Evolutionary conservation across 1,140 invertebrate genomes (phyloP).

Genomic region (Drosophila murphyi): DNA sequence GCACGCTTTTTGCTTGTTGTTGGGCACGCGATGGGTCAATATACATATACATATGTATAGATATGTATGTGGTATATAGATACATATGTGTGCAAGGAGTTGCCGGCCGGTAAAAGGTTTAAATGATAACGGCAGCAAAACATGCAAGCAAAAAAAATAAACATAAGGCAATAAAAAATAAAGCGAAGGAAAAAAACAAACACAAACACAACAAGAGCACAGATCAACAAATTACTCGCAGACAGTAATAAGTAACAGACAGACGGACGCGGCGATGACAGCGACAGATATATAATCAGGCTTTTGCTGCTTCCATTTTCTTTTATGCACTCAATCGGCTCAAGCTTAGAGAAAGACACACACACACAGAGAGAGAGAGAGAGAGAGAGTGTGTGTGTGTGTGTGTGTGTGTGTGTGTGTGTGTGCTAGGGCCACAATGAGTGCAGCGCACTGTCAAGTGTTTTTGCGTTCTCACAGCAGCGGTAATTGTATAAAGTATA

Average conservation of each 20-base stretch:
- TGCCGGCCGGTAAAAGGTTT: constrained; percentile 64
- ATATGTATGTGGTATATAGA: not conserved
- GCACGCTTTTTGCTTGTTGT: constrained; percentile 9
- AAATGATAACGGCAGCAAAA: constrained; percentile 68
- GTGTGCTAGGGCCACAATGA: constrained; percentile 1
- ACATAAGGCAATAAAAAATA: constrained; percentile 2
- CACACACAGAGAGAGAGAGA: not conserved
- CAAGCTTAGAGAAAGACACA: constrained; percentile 1
- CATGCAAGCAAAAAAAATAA: constrained; percentile 67
- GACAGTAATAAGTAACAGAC: constrained; percentile 58
- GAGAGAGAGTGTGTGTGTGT: not conserved
- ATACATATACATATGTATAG: not conserved
- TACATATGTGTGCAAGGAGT: not conserved
- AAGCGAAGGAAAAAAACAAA: not conserved
- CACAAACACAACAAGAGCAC: not conserved
- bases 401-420: too few species aligned
- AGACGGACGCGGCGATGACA: constrained; percentile 26
- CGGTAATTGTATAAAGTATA: not conserved
- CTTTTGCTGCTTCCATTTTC: constrained; percentile 14
- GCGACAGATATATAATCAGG: constrained; percentile 61
- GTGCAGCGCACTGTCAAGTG: constrained; percentile 33
- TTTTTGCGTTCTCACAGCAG: constrained; percentile 8
- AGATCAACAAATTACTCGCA: constrained; percentile 29
- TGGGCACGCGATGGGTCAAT: constrained; percentile 18
- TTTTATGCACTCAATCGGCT: constrained; percentile 21